Evolutionary conservation across 2,797 vertebrate genomes (phyloP).

Genomic region (Sebastes hopkinsi): DNA sequence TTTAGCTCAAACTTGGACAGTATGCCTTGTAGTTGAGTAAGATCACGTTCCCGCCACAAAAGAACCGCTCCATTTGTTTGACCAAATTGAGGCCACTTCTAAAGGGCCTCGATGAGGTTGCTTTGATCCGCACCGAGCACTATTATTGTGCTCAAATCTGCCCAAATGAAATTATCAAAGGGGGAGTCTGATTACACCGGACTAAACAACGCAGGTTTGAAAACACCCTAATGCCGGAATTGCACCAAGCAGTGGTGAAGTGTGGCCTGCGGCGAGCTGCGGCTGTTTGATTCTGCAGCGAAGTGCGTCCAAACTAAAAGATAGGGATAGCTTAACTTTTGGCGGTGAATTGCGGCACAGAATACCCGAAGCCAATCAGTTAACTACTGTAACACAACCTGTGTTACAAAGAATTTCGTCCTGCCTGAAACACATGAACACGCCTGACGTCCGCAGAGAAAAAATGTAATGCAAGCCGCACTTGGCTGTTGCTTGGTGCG

Average conservation of each 20-base stretch:
- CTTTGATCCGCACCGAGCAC: background rate
- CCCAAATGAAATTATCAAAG: background rate
- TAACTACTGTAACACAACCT: background rate
- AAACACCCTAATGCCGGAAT: background rate
- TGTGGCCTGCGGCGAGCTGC: background rate
- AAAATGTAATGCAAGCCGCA: background rate
- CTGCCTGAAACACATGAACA: background rate
- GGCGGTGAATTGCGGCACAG: background rate
- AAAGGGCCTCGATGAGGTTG: background rate
- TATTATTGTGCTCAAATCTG: background rate
- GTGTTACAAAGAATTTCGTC: background rate
- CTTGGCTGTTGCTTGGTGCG: background rate
- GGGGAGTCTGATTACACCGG: background rate
- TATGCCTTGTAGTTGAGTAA: background rate
- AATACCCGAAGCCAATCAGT: background rate
- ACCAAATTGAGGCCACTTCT: background rate
- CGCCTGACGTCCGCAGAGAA: background rate
- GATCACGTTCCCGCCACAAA: background rate
- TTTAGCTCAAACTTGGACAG: background rate
- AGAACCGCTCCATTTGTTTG: background rate
- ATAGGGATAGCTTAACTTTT: background rate
- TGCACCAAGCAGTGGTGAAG: background rate
- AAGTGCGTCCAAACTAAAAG: background rate
- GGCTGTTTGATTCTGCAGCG: background rate
- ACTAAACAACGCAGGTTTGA: background rate